Percentiles rank a stretch among this genome's conserved stretches.
Conservation (phyloP, 2,797 vertebrate genomes). For the Coreius guichenoti region DNA sequence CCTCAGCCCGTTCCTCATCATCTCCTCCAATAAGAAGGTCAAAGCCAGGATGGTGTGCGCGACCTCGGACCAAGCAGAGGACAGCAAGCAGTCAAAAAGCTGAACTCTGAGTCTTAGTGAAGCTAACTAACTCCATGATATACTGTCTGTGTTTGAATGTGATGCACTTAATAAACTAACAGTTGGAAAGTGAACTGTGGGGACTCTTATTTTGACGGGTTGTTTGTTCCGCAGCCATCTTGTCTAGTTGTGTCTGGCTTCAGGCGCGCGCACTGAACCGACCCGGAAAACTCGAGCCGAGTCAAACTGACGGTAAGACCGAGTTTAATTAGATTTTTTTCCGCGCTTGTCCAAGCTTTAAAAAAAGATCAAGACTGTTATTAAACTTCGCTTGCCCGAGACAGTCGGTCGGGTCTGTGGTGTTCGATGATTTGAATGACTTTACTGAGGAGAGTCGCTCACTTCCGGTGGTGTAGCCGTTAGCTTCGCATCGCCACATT, state of each 20-base stretch:
- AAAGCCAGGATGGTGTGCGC: slow-evolving; percentile 77
- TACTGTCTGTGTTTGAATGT: neutral
- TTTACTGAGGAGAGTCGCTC: slow-evolving; percentile 12
- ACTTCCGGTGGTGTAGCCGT: slow-evolving; percentile 55
- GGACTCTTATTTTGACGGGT: slow-evolving; percentile 40
- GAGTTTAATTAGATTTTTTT: neutral
- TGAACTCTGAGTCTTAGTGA: neutral
- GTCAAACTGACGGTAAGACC: slow-evolving; percentile 20
- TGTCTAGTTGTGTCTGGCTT: slow-evolving; percentile 26
- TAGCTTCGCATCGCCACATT: neutral
- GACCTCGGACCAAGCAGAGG: slow-evolving; percentile 55
- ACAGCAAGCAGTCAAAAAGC: slow-evolving; percentile 66
- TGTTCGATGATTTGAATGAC: neutral
- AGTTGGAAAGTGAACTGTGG: neutral
- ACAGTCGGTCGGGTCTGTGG: neutral
- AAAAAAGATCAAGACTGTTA: too few relatives aligned
- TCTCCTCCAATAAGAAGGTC: slow-evolving; percentile 83
- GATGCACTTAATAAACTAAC: neutral
- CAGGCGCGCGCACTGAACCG: slow-evolving; percentile 30
- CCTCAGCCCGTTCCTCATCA: slow-evolving; percentile 82
- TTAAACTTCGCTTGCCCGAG: accelerated
- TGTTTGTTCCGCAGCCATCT: neutral
- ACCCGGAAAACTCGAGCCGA: slow-evolving; percentile 18
- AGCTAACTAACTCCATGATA: neutral
- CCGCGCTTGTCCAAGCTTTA: neutral